Base-by-base conservation (phyloP, 2,888 invertebrate species). In the Geophilus truncorum region DNA sequence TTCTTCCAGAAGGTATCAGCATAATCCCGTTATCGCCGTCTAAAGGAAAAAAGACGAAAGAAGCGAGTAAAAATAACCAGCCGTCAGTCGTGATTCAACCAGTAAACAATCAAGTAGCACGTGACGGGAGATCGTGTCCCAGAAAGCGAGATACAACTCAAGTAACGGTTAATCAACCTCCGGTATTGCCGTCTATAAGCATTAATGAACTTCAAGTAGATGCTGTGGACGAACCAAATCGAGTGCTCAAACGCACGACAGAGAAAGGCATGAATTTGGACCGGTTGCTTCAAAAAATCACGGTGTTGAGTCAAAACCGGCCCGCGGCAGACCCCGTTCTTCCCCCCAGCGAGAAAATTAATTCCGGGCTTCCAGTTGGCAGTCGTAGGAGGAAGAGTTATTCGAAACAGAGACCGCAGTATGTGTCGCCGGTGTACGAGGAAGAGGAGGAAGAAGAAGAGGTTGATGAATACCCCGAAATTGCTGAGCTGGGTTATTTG, bases 201-300 rank as follows among this genome's bases (percentile, higher is more conserved):
- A 70, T 70, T 23, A 70, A 70, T 70, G 70, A 70, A 70, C 28
- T 70, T 23, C 77, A 36, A 77, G 77, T 36, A 32, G 77, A 77
- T 77, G 32, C 32, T 36, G 77, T 28, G n/a, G 79, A 62, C 12
- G 62, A 51, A 18, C 57, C 9, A 1, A 18, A 10, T 15, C 32
- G 62, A 10, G 36, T 25, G 10, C 32, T n/a, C 1, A 80, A 76
- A 25, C 36, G 15, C 18, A 36, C 80, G 9, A 21, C 34, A 2
- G 34, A 36, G n/a, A 80, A 80, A 25, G 76, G 80, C 25, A 76
- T 80, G 76, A 80, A 76, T n/a, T 36, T 80, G 23, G 80, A 80
- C 25, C 76, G 80, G 18, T 40, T 80, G 18, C 25, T 80, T 7
- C 80, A 80, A 32, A 70, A 40, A 15, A 80, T 80, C 9, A 40